phyloP scores from a whole-genome alignment of 2,888 invertebrate species.

The Boloria euphrosyne region DNA sequence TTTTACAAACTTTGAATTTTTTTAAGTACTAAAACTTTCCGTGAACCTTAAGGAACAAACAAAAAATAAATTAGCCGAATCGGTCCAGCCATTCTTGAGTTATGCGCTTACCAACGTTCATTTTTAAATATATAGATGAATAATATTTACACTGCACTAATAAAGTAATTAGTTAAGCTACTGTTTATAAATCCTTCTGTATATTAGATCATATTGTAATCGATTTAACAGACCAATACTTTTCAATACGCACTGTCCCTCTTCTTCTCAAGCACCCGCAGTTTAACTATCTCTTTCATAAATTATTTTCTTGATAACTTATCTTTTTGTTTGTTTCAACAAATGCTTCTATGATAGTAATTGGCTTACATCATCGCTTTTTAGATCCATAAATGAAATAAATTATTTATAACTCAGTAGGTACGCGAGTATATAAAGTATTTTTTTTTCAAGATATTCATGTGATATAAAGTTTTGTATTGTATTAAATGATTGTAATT shows the following conservation, averaged over 20 bases:
- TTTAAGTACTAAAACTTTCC: too few relatives aligned
- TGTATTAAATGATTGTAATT: too few relatives aligned
- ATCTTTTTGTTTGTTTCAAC: conserved; percentile 42
- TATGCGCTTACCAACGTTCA: too few relatives aligned
- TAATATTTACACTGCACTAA: neutral
- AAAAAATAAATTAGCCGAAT: too few relatives aligned
- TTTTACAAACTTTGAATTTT: too few relatives aligned
- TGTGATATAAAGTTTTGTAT: too few relatives aligned
- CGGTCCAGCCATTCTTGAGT: too few relatives aligned
- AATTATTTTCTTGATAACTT: conserved; percentile 37
- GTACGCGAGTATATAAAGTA: too few relatives aligned
- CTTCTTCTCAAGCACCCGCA: conserved; percentile 22
- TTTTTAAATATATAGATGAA: neutral
- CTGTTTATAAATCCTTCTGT: conserved; percentile 6
- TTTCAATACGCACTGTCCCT: conserved; percentile 23
- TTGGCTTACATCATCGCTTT: conserved; percentile 37
- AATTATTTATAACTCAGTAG: neutral
- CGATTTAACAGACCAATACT: conserved; percentile 23
- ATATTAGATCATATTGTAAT: conserved; percentile 14
- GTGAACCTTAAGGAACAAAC: too few relatives aligned
- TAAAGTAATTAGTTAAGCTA: neutral
- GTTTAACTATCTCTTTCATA: conserved; percentile 36
- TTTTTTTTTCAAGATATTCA: too few relatives aligned
- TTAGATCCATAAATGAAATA: conserved; percentile 19
- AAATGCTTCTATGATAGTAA: conserved; percentile 37